A percentile compares a stretch with the other conserved stretches of the same genome.
Conservation (phyloP, 2,888 invertebrate species). For the Allolobophora icterica region DNA sequence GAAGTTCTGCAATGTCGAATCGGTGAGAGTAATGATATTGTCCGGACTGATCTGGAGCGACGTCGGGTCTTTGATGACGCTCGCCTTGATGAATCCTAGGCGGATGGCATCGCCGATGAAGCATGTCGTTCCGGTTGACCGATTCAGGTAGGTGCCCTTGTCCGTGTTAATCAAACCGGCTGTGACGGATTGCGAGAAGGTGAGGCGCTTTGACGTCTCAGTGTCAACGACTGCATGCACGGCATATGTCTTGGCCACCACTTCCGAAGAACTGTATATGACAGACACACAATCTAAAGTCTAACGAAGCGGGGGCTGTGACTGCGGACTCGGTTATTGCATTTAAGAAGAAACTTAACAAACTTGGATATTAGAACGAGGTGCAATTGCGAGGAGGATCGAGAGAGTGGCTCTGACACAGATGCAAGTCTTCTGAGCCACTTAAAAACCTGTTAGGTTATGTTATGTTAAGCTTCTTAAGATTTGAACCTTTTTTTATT, state of each 20-base stretch:
- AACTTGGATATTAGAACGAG: too few relatives aligned
- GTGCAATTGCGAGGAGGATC: too few relatives aligned
- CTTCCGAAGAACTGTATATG: constrained; percentile 48
- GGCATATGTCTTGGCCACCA: constrained; percentile 60
- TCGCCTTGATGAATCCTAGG: constrained; percentile 62
- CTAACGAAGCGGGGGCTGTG: too few relatives aligned
- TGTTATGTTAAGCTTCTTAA: too few relatives aligned
- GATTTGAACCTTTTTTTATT: too few relatives aligned
- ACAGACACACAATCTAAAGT: neutral
- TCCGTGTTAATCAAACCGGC: constrained; percentile 55
- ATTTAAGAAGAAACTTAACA: too few relatives aligned
- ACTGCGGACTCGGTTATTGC: too few relatives aligned
- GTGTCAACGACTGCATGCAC: constrained; percentile 61
- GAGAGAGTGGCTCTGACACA: too few relatives aligned
- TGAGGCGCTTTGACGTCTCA: constrained; percentile 50
- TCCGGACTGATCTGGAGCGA: constrained; percentile 58
- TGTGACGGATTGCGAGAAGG: constrained; percentile 47
- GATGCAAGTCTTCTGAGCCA: too few relatives aligned
- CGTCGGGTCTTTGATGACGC: constrained; percentile 57
- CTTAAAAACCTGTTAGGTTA: too few relatives aligned
- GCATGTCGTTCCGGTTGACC: constrained; percentile 53
- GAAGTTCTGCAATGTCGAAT: constrained; percentile 55
- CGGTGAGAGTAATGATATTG: constrained; percentile 55
- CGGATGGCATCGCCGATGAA: constrained; percentile 62
- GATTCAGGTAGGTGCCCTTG: constrained; percentile 59